Evolutionary conservation across 1,140 invertebrate genomes (phyloP), one percentile per base, ranked within the genome.

Genomic region (Brachionus rubens): DNA sequence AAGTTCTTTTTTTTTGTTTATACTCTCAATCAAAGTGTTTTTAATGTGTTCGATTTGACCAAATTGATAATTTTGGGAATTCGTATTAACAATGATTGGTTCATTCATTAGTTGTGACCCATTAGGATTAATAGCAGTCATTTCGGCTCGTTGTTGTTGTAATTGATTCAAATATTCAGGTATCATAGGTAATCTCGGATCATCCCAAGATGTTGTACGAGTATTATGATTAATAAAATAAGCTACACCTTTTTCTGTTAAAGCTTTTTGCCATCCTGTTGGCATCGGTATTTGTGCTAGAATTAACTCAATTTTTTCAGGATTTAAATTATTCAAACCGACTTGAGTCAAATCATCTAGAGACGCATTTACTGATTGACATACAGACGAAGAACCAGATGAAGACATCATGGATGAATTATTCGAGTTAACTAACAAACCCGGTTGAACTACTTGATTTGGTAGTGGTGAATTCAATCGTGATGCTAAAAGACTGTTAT

Each of bases 191-290:
- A 72, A 26, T 3, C 96, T 86, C 0, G 96, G 96, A 88, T 99
- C 96, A 82, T 98, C 96, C 96, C 96, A 99, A 82, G 98, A 96
- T 3, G 96, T 99, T 24, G 95, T 98, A 80, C 95, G 89, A 86
- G 98, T 99, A 82, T 96, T 95, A 84, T 99, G 96, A 87, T 99
- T 99, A 9, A 99, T 95, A 87, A 92, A 99, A 86, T 99, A 99
- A 36, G 94, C 90, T 79, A 95, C 87, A 56, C 92, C 92, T 33
- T 79, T 81, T 7, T 81, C 80, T 83, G 95, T 95, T 19, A 92
- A 92, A 85, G 76, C 76, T 40, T 70, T 30, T 56, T 67, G 40
- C 59, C 65, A 78, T 41, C 33, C 68, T 50, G 26, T 30, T n/a
- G 56, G 56, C 28, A 76, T 72, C 24, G 21, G 68, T 50, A 72